Base-by-base conservation (phyloP, 1,140 invertebrate genomes). In the Drosophila pectinifera region DNA sequence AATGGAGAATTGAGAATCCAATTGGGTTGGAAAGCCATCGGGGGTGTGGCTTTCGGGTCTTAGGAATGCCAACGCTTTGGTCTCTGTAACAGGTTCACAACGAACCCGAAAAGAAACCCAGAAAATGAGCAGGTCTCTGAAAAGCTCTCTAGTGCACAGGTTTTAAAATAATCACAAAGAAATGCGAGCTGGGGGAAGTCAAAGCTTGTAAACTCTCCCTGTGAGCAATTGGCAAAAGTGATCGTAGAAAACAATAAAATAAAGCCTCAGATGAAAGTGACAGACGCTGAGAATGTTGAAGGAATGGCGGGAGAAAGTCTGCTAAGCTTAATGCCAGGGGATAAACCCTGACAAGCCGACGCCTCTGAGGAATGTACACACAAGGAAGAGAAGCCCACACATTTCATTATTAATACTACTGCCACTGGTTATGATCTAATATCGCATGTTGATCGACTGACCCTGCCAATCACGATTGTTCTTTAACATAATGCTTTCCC, bases 401-500 rank as follows among this genome's bases (percentile, higher is more conserved):
- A 34, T 34, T 8, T 34, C 10, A 0, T 5, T 34, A 14, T 6
- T 11, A 20, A 20, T 18, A 34, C 39, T 22, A 39, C 46, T 14
- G 1, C 36, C 7, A 11, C 28, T 24, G 4, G 31, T 28, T 46
- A 8, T 13, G 14, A 26, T 7, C 22, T 38, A n/a, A 24, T 49
- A 45, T 34, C 6, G n/a, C 34, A 41, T 10, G 34, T 39, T 41
- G 26, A 34, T 41, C 34, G 16, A 7, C 18, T 49, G 59, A 67
- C 64, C 43, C 58, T 67, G 59, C 64, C 64, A 34, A 41, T 64
- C 64, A 67, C 46, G 63, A 64, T 41, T 49, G n/a, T 49, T 67
- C 64, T 67, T 67, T 34, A 65, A 64, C 59, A 49, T 39, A 67
- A 67, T 67, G 59, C 43, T 46, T 67, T 64, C 24, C 34, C 64